Evolutionary conservation across 1,140 invertebrate genomes (phyloP).

Genomic region (Trichonephila clavipes): DNA sequence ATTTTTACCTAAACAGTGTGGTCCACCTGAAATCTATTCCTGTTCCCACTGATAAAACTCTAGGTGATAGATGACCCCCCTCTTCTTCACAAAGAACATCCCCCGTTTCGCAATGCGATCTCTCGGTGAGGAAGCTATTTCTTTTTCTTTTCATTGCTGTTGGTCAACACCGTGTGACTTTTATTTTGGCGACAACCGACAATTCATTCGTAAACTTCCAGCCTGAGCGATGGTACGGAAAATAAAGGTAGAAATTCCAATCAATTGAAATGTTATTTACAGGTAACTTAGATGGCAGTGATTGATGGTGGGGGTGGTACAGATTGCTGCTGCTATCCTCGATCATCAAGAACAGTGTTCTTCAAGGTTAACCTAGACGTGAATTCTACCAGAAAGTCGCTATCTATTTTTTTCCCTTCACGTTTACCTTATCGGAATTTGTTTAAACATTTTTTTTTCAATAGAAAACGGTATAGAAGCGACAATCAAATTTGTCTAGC

Average conservation of each 20-base stretch:
- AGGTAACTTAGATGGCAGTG: not conserved
- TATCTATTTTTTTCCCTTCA: too few relatives aligned
- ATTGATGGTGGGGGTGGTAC: not conserved
- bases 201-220: not conserved
- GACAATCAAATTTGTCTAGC: too few relatives aligned
- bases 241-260: not conserved
- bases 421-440: too few relatives aligned
- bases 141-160: not conserved
- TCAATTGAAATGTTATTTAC: not conserved
- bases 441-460: too few relatives aligned
- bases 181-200: not conserved
- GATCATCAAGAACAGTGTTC: too few relatives aligned
- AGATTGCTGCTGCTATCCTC: too few relatives aligned
- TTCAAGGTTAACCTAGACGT: too few relatives aligned
- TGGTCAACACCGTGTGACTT: not conserved
- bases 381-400: too few relatives aligned
- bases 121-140: not conserved
- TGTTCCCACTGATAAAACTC: not conserved
- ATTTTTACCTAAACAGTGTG: not conserved
- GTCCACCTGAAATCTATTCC: not conserved
- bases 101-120: not conserved
- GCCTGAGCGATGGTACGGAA: not conserved
- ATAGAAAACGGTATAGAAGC: too few relatives aligned
- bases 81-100: not conserved
- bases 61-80: not conserved